Evolutionary conservation across 2,113 vertebrate species (phyloP), one percentile per base, ranked within the genome.

Genomic region (Gymnogyps californianus): DNA sequence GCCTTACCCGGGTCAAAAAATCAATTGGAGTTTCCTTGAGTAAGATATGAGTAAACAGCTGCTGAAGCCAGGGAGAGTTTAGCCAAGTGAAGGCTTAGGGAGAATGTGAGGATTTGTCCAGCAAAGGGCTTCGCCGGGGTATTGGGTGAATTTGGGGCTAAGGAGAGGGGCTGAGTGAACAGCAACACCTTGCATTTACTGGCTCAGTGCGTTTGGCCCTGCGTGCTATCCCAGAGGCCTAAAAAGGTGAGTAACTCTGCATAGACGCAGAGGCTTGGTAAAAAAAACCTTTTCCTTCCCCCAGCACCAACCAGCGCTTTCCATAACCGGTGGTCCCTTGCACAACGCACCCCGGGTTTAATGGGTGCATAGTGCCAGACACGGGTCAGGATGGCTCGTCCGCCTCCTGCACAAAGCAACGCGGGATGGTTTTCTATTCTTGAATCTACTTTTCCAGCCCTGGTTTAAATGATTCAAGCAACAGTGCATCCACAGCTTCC

Each of bases 231-330:
- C 54, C 76, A 29, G 44, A 65, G 40, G 24, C 58, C 49, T 20
- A 1, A 46, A 31, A 54, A 24, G 6, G 5, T 4, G 34, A 72
- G 14, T 10, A 38, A 21, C 25, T 40, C 38, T 9, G 16, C 9
- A 2, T 0, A 20, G n/a, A 20, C 1, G 2, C 25, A 42, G 28
- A 16, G 40, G 21, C 2, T 22, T 3, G 31, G 7, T 9, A 4
- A 74, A 58, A 72, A 65, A 52, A 57, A 1, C 16, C n/a, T 8
- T 61, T 83, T 34, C 22, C 31, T 24, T 59, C 22, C 21, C 8
- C 16, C 21, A 12, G 16, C 51, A 9, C 34, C 54, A 55, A 26
- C 13, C 52, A 13, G 36, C 1, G 1, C 31, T 61, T 49, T 70
- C 64, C 64, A 66, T 24, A 18, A 17, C 6, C 2, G 0, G 6